Evolutionary conservation across 2,888 invertebrate genomes (phyloP).

Genomic region (Pristionchus exspectatus): DNA sequence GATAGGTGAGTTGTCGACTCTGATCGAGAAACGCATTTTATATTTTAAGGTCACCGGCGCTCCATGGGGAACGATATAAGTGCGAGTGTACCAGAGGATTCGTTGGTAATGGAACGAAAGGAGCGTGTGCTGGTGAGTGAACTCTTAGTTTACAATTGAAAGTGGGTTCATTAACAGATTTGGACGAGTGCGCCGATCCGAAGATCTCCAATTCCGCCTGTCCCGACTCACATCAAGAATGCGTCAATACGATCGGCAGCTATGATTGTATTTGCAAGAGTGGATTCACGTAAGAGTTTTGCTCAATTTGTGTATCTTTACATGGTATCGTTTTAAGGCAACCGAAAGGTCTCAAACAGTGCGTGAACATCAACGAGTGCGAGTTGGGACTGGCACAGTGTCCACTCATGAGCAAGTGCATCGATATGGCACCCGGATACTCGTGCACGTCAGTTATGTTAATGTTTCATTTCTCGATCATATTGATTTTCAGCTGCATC

Average conservation of each 20-base stretch:
- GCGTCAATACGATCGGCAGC: conserved; percentile 43
- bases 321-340: background rate
- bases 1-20: background rate
- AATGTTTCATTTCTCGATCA: background rate
- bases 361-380: conserved; percentile 57
- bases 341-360: conserved; percentile 49
- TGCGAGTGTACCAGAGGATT: conserved; percentile 47
- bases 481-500: background rate
- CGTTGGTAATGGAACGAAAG: conserved; percentile 37
- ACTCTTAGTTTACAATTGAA: background rate
- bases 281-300: conserved; percentile 39
- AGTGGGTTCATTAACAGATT: background rate
- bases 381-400: conserved; percentile 53
- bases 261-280: conserved; percentile 34
- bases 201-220: conserved; percentile 32
- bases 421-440: conserved; percentile 50
- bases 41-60: background rate
- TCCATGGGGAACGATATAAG: conserved; percentile 39
- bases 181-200: conserved; percentile 26
- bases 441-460: background rate
- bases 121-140: conserved; percentile 27
- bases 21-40: background rate
- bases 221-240: conserved; percentile 50
- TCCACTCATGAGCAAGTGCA: conserved; percentile 54
- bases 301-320: background rate